Evolutionary conservation across 2,113 vertebrate species (phyloP), one percentile per base, ranked within the genome.

Genomic region (Pterocles gutturalis): DNA sequence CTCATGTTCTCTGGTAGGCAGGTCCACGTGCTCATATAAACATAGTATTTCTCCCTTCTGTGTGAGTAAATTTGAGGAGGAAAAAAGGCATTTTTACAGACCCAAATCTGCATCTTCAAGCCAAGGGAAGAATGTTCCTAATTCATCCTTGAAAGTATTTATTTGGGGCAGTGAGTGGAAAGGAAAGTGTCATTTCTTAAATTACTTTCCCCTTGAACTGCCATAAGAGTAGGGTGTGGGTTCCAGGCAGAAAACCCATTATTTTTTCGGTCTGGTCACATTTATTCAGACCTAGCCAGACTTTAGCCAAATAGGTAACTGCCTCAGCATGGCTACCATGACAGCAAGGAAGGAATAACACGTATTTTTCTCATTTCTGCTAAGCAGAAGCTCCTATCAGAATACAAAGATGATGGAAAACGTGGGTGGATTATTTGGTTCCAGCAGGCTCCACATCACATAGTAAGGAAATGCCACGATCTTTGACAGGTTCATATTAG

Each of bases 401-500:
- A 73, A 96, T 53, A 96, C 67, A 90, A 87, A 89, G 77, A 93
- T 71, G 92, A 97, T 83, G 88, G 78, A 93, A 96, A 96, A 90
- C 0, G 38, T 91, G 87, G 93, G 88, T 90, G 90, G 95, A 89
- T 92, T 96, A 71, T 91, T 91, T 83, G 80, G 92, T 75, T 97
- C 95, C 93, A 97, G 93, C 92, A 96, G 96, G 93, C 90, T 96
- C 77, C 92, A 89, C 72, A 92, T 94, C 95, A 96, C 71, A 93
- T 58, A 93, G 76, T 65, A 70, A 94, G 77, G 85, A 95, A 95
- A 92, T 75, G 93, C 86, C 93, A 95, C 0, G 31, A 94, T 96
- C 96, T 95, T 87, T 96, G 95, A 95, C 95, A 96, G 90, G 90
- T 96, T 96, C 92, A n/a, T 78, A 96, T 90, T 96, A 96, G 88